Percentiles rank a stretch among this genome's conserved stretches.
These are phyloP conservation scores for Leptopterna dolabrata DNA, from an alignment of 2,888 invertebrate species.

Conservation along the genomic window DNA sequence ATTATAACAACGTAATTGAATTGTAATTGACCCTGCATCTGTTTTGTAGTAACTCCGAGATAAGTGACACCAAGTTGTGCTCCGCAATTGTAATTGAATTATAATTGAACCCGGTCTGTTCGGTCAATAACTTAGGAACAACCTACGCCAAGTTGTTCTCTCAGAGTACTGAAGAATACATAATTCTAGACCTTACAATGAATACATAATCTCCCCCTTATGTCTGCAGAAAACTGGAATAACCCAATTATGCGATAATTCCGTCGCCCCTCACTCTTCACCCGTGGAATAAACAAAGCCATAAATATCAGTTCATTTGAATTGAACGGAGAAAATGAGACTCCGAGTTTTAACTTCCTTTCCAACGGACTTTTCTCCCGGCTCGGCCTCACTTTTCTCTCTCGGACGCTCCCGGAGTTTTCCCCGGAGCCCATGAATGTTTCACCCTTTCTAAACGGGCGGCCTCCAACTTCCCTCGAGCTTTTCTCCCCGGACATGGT, in stretches of 20 bases:
- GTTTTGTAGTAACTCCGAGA: too few relatives aligned
- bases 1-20: too few relatives aligned
- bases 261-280: not conserved
- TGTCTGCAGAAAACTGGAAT: not conserved
- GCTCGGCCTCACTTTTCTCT: not conserved
- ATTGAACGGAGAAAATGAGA: not conserved
- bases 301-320: conserved; percentile 31
- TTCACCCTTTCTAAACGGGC: conserved; percentile 46
- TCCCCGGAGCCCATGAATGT: conserved; percentile 39
- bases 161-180: too few relatives aligned
- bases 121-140: too few relatives aligned
- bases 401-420: too few relatives aligned
- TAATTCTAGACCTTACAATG: too few relatives aligned
- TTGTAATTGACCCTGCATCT: too few relatives aligned
- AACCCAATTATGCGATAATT: conserved; percentile 7
- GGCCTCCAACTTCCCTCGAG: conserved; percentile 4
- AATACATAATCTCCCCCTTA: too few relatives aligned
- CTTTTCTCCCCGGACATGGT: conserved; percentile 33
- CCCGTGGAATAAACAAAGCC: conserved; percentile 25
- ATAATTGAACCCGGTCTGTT: too few relatives aligned
- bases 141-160: too few relatives aligned
- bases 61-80: too few relatives aligned
- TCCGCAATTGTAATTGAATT: too few relatives aligned
- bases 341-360: conserved; percentile 9
- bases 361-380: conserved; percentile 30